These are phyloP conservation scores for Hybognathus amarus DNA, from an alignment of 2,797 vertebrate species.

Conservation along the genomic window DNA sequence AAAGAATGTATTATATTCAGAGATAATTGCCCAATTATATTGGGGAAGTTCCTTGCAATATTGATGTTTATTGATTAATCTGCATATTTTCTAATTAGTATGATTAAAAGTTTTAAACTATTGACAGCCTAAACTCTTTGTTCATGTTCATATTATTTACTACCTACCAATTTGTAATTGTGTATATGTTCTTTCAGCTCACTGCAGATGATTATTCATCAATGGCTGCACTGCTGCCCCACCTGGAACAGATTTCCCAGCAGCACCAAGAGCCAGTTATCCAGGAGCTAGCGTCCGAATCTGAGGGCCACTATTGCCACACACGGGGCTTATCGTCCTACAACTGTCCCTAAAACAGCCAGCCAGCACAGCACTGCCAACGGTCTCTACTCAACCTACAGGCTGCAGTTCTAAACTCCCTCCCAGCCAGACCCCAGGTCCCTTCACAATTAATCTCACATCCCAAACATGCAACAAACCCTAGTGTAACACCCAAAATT, in stretches of 20 bases:
- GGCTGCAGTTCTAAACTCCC: conserved; percentile 5
- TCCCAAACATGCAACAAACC: background rate
- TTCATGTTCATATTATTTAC: background rate
- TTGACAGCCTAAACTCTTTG: background rate
- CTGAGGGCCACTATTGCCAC: conserved; percentile 86
- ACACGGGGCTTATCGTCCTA: conserved; percentile 79
- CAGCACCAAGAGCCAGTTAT: conserved; percentile 81
- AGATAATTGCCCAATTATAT: background rate
- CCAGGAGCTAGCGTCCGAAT: conserved; percentile 86
- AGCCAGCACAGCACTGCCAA: background rate
- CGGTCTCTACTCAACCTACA: background rate
- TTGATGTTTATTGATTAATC: background rate
- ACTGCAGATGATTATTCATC: conserved; percentile 77
- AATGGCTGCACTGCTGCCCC: conserved; percentile 79
- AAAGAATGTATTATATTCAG: too few relatives aligned
- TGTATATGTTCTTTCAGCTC: conserved; percentile 73
- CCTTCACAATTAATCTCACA: background rate
- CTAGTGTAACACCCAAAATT: background rate
- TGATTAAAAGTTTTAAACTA: background rate
- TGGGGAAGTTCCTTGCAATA: background rate
- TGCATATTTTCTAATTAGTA: background rate
- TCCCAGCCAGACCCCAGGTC: conserved; percentile 7
- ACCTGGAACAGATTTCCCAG: conserved; percentile 81
- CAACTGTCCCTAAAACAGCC: conserved; percentile 54
- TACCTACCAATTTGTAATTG: background rate